Conservation (phyloP, 2,113 vertebrate species). For the Colius striatus region DNA sequence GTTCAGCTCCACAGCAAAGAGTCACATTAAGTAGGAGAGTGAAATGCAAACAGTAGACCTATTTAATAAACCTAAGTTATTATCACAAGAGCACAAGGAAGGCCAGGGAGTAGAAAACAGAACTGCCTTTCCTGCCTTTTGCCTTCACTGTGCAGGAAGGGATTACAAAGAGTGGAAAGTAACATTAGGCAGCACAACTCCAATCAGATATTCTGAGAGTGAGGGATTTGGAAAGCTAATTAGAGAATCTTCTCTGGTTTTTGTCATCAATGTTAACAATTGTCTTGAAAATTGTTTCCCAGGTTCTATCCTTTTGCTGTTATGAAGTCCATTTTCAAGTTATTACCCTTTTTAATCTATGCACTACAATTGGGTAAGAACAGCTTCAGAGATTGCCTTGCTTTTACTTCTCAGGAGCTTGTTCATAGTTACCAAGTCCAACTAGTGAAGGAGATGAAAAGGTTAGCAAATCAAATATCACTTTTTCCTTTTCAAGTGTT, state of each 20-base stretch:
- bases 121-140: not conserved
- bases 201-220: not conserved
- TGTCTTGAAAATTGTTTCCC: not conserved
- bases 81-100: not conserved
- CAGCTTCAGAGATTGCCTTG: not conserved
- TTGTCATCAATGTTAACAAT: not conserved
- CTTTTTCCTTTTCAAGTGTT: not conserved
- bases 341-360: not conserved
- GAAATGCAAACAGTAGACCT: not conserved
- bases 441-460: not conserved
- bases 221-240: not conserved
- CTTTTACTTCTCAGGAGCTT: not conserved
- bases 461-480: not conserved
- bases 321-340: not conserved
- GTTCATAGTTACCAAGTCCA: not conserved
- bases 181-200: not conserved
- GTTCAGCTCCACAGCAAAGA: not conserved
- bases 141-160: not conserved
- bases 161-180: not conserved
- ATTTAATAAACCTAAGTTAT: not conserved
- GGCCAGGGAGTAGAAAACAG: not conserved
- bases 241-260: not conserved
- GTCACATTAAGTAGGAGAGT: not conserved
- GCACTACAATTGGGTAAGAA: rapidly evolving
- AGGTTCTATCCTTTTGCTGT: not conserved